Conservation (phyloP, 2,888 invertebrate genomes). For the Drosophila barbarae region DNA sequence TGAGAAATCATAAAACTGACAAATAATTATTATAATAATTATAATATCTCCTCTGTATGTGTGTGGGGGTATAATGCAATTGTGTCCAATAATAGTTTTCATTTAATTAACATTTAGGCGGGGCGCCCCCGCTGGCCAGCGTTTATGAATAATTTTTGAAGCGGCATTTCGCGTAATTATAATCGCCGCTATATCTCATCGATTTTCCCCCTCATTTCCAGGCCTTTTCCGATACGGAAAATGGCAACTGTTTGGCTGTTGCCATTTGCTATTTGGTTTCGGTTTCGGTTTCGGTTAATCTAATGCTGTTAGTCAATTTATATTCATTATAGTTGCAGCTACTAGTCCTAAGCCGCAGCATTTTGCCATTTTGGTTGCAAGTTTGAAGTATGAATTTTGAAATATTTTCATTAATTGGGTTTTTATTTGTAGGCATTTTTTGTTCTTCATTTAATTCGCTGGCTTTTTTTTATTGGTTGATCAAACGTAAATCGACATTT, state of each 20-base stretch:
- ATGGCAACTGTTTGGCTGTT: slow-evolving; percentile 7
- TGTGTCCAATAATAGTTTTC: slow-evolving; percentile 48
- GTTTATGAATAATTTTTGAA: slow-evolving; percentile 61
- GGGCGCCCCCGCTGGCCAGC: background rate
- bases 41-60: slow-evolving; percentile 28
- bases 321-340: slow-evolving; percentile 53
- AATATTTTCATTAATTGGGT: slow-evolving; percentile 30
- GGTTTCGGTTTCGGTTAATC: slow-evolving; percentile 52
- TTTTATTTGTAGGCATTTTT: background rate
- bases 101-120: slow-evolving; percentile 71
- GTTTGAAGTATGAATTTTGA: slow-evolving; percentile 20
- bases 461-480: slow-evolving; percentile 38
- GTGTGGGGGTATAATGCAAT: slow-evolving; percentile 36
- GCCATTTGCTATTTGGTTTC: slow-evolving; percentile 22
- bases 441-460: background rate
- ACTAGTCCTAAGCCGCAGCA: slow-evolving; percentile 20
- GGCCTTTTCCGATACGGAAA: slow-evolving; percentile 17
- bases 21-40: slow-evolving; percentile 39
- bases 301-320: slow-evolving; percentile 57
- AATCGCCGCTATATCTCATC: slow-evolving; percentile 21
- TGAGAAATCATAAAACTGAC: slow-evolving; percentile 40
- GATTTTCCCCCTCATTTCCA: slow-evolving; percentile 12
- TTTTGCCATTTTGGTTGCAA: background rate
- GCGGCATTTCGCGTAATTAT: slow-evolving; percentile 16
- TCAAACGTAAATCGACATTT: slow-evolving; percentile 57